Base-by-base conservation (phyloP, 2,888 invertebrate genomes). In the Phorcus lineatus region DNA sequence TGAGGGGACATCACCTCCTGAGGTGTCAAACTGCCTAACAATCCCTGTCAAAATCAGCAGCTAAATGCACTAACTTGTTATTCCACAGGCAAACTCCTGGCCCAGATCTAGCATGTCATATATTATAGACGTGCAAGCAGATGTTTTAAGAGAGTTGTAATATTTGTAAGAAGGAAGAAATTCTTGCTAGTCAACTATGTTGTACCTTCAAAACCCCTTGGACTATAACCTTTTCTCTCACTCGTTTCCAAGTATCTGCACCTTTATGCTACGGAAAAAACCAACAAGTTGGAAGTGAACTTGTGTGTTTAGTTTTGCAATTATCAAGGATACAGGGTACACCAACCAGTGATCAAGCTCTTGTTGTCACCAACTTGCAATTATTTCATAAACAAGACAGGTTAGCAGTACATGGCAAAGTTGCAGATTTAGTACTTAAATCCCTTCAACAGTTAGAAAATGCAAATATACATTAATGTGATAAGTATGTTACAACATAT, bases 11-110 rank as follows among this genome's bases (percentile, higher is more conserved):
- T 24, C 47, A 74, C 74, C 40, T 74, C 74, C 40, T 74, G 52
- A 52, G 74, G 52, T 40, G 52, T 74, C 74, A 74, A 52, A 74
- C 74, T 74, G 74, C 47, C 52, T 52, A 52, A 74, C 74, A 52
- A 36, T 62, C 62, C 66, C 66, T 77, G 77, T 77, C 36, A 77
- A 77, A 57, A 57, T 52, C 74, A 74, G 62, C 28, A 16, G 62
- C 62, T 62, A 24, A 19, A 28, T 62, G 62, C 62, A 62, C 62
- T 62, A 62, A 62, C 24, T 28, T 16, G 28, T 28, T 24, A 62
- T 28, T 62, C 24, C 19, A 24, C 57, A 57, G 57, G 57, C 28
- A 24, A 28, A 24, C 28, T 62, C n/a, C 62, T 62, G 62, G 24
- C 62, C 62, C 62, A 62, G 62, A 28, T 9, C 47, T 47, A 47